phyloP scores from a whole-genome alignment of 1,140 invertebrate genomes.

The Lepidurus apus region DNA sequence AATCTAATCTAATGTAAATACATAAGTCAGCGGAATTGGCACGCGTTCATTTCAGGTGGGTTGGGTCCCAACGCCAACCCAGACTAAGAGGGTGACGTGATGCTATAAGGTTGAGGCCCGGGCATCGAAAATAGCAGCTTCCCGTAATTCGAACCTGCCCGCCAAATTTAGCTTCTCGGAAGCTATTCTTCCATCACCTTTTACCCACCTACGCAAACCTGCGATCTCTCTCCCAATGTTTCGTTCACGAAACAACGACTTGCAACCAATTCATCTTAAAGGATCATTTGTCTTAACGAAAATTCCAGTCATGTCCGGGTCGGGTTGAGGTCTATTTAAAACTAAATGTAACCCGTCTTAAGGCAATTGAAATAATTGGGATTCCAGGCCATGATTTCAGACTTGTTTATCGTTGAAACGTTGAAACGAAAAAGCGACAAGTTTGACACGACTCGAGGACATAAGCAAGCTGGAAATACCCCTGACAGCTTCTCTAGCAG shows the following conservation, averaged over 20 bases:
- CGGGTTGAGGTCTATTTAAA: too few relatives aligned
- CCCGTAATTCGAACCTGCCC: conserved; percentile 16
- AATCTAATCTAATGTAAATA: conserved; percentile 31
- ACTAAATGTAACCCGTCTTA: too few relatives aligned
- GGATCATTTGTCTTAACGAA: too few relatives aligned
- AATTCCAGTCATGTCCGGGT: too few relatives aligned
- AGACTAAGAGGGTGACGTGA: conserved; percentile 1
- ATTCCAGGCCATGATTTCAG: too few relatives aligned
- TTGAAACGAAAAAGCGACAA: too few relatives aligned
- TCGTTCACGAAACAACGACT: too few relatives aligned
- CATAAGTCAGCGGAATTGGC: conserved; percentile 12
- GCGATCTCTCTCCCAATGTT: not conserved
- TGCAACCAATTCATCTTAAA: too few relatives aligned
- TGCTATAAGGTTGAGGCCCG: conserved; percentile 20
- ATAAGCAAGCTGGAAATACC: not conserved
- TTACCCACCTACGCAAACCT: conserved; percentile 1
- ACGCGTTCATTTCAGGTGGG: conserved; percentile 22
- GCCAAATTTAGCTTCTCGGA: conserved; percentile 17
- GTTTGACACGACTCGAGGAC: too few relatives aligned
- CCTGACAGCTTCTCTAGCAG: not conserved
- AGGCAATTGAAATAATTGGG: too few relatives aligned
- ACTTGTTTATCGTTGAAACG: too few relatives aligned
- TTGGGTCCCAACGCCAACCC: not conserved
- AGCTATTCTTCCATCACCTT: conserved; percentile 18
- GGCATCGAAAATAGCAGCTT: conserved; percentile 12